Evolutionary conservation across 2,888 invertebrate genomes (phyloP).

Genomic region (Watsonalla cultraria): DNA sequence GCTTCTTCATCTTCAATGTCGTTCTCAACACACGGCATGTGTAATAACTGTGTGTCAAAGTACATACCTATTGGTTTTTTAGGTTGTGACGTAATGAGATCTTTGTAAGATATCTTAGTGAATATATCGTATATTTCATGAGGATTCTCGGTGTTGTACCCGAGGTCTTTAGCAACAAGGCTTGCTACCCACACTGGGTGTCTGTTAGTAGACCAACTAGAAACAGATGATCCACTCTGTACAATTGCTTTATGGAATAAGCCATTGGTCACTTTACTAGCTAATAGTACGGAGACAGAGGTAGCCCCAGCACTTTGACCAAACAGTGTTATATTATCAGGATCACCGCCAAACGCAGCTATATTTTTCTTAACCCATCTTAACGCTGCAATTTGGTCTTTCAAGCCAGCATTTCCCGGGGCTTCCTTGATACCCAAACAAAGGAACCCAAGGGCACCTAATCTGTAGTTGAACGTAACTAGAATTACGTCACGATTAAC

Average conservation of each 20-base stretch:
- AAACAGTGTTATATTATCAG: conserved; percentile 63
- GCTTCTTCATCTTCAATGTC: conserved; percentile 47
- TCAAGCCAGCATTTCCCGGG: conserved; percentile 66
- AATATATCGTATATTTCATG: conserved; percentile 55
- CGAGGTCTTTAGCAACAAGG: conserved; percentile 52
- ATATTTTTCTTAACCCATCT: conserved; percentile 67
- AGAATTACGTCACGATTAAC: conserved; percentile 57
- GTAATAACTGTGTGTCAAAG: conserved; percentile 56
- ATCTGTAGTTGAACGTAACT: conserved; percentile 66
- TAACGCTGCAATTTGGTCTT: conserved; percentile 67
- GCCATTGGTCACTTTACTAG: conserved; percentile 49
- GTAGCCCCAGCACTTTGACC: conserved; percentile 67
- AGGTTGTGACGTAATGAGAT: conserved; percentile 39
- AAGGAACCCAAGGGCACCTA: conserved; percentile 59
- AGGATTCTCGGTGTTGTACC: conserved; percentile 49
- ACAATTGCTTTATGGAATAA: conserved; percentile 59
- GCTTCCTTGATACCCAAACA: conserved; percentile 64
- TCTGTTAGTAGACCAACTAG: conserved; percentile 61
- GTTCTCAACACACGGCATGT: conserved; percentile 62
- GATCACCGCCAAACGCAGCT: conserved; percentile 64
- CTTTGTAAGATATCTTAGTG: conserved; percentile 36
- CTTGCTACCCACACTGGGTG: conserved; percentile 55
- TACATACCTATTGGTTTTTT: conserved; percentile 50
- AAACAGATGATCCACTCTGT: conserved; percentile 58
- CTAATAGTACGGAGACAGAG: conserved; percentile 48